These are phyloP conservation scores for Lepetodrilus schrolli DNA, from an alignment of 2,888 invertebrate genomes.

Conservation along the genomic window DNA sequence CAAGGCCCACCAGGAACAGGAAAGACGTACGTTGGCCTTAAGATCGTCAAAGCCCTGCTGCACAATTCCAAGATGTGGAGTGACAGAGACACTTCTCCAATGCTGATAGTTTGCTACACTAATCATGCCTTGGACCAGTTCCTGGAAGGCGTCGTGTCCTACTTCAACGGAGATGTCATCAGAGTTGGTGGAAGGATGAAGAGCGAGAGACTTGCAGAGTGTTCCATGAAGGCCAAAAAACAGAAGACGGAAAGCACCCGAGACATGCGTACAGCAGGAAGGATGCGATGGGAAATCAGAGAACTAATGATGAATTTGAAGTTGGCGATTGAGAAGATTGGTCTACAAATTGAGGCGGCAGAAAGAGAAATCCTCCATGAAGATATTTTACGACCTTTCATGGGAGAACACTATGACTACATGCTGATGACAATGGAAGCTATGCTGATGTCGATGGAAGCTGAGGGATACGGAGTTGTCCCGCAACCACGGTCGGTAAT, in stretches of 20 bases:
- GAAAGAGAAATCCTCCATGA: slow-evolving; percentile 43
- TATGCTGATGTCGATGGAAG: slow-evolving; percentile 10
- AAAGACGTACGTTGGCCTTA: slow-evolving; percentile 86
- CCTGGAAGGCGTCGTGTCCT: slow-evolving; percentile 68
- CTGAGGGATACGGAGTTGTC: neutral
- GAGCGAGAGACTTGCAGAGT: slow-evolving; percentile 55
- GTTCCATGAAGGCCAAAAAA: slow-evolving; percentile 27
- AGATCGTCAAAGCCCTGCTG: slow-evolving; percentile 81
- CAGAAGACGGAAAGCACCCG: neutral
- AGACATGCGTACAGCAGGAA: neutral
- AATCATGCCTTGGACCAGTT: slow-evolving; percentile 76
- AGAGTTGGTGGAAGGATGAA: slow-evolving; percentile 70
- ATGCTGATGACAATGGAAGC: slow-evolving; percentile 41
- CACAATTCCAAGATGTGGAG: slow-evolving; percentile 77
- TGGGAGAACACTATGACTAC: slow-evolving; percentile 20
- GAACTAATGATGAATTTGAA: slow-evolving; percentile 39
- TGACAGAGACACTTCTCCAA: slow-evolving; percentile 48
- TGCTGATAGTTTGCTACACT: slow-evolving; percentile 74
- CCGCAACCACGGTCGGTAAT: slow-evolving; percentile 37
- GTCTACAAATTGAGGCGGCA: slow-evolving; percentile 22
- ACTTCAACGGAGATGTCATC: slow-evolving; percentile 57
- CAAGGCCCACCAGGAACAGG: slow-evolving; percentile 89
- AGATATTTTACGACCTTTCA: slow-evolving; percentile 31
- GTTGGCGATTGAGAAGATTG: neutral
- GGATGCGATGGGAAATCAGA: neutral